Evolutionary conservation across 2,888 invertebrate species (phyloP), one percentile per base, ranked within the genome.

Genomic region (Melipona bicolor): DNA sequence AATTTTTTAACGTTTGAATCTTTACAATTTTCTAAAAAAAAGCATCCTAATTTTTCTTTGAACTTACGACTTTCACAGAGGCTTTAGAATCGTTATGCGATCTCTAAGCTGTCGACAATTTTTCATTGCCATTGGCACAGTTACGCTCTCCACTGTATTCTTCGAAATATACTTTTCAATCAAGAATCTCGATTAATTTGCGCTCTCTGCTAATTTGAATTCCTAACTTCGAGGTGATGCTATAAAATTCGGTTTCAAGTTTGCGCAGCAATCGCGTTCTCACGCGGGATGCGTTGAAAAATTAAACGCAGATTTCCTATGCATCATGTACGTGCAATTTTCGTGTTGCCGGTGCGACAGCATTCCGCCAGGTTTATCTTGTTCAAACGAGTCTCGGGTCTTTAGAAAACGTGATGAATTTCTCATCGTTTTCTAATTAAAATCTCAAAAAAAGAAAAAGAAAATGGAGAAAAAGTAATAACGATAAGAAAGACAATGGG

Each of bases 251-350:
- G 21, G 21, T 69, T 75, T 64, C 67, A 36, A 27, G 67, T 65
- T 32, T 52, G 24, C 27, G 43, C 54, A 2, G n/a, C 21, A 32
- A 49, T n/a, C 17, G 77, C n/a, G 54, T 27, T 77, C 54, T n/a
- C 65, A 17, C 64, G 73, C 49, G 54, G 5, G 11, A 43, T 13
- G 36, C 27, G 21, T 56, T 64, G 74, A 43, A 69, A 81, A 70
- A 64, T 65, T 64, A 59, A 70, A 70, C 56, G 74, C 64, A 70
- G 81, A 70, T 70, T 70, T 32, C 21, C 36, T 21, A 70, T 82
- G 70, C 65, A 82, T 75, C 81, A 71, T 81, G 70, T 54, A 82
- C 49, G 68, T 32, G 21, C 49, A 69, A 79, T 79, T 79, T 32
- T 79, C 75, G 67, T 21, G 24, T 49, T 54, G 61, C 43, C 43